Evolutionary conservation across 2,113 vertebrate species (phyloP).

Genomic region (Plestiodon gilberti): DNA sequence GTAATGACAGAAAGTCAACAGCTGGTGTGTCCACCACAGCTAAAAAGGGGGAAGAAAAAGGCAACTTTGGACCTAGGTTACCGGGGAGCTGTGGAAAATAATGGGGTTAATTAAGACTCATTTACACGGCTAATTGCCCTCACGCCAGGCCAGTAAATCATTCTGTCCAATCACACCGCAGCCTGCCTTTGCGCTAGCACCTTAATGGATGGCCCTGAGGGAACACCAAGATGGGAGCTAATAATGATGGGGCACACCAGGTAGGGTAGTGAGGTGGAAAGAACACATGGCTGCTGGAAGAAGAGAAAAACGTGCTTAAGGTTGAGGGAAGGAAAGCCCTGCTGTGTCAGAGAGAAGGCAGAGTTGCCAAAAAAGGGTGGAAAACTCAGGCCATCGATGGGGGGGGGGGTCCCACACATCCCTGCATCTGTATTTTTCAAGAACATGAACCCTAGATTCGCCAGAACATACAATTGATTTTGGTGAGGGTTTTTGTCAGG

Average conservation of each 20-base stretch:
- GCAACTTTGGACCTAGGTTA: not conserved
- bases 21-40: too few relatives aligned
- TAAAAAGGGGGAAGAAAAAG: not conserved
- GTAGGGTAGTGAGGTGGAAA: not conserved
- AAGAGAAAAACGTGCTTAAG: not conserved
- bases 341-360: too few relatives aligned
- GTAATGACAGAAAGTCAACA: too few relatives aligned
- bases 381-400: too few relatives aligned
- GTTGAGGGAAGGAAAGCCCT: too few relatives aligned
- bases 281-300: too few relatives aligned
- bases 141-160: not conserved
- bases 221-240: not conserved
- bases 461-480: too few relatives aligned
- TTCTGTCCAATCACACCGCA: not conserved
- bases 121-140: constrained; percentile 11
- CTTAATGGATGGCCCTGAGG: not conserved
- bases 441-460: too few relatives aligned
- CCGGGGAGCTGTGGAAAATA: not conserved
- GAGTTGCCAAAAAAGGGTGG: too few relatives aligned
- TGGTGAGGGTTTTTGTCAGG: too few relatives aligned
- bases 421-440: too few relatives aligned
- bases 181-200: not conserved
- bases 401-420: too few relatives aligned
- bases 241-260: not conserved
- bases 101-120: not conserved